phyloP scores from a whole-genome alignment of 2,797 vertebrate genomes.

The Cirrhinus mrigala region DNA sequence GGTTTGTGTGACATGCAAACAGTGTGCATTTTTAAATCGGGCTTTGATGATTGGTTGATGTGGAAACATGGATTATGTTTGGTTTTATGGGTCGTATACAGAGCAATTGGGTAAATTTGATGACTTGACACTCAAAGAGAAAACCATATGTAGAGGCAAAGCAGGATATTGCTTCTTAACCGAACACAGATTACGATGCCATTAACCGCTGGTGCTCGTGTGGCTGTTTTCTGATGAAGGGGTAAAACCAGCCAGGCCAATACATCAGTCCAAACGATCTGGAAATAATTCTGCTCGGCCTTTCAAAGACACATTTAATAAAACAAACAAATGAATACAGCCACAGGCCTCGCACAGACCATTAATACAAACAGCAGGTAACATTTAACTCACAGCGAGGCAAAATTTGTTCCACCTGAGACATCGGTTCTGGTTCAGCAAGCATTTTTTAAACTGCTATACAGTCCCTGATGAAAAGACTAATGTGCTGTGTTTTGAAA shows the following conservation, averaged over 20 bases:
- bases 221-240: conserved; percentile 28
- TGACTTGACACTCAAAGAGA: conserved; percentile 41
- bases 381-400: conserved; percentile 5
- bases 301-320: conserved; percentile 50
- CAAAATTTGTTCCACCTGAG: conserved; percentile 13
- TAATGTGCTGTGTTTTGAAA: background rate
- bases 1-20: conserved; percentile 45
- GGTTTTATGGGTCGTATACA: conserved; percentile 37
- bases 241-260: conserved; percentile 17
- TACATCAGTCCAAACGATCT: conserved; percentile 33
- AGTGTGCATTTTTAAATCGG: conserved; percentile 41
- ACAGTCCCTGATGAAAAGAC: background rate
- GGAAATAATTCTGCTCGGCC: conserved; percentile 21
- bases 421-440: background rate
- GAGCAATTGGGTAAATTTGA: conserved; percentile 40
- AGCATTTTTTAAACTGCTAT: background rate
- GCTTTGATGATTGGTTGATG: conserved; percentile 39
- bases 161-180: conserved; percentile 38
- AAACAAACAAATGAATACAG: conserved; percentile 50
- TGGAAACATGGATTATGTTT: conserved; percentile 34
- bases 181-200: conserved; percentile 36
- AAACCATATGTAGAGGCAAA: conserved; percentile 37
- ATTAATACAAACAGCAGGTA: conserved; percentile 39
- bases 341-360: background rate
- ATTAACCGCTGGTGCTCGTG: conserved; percentile 3